Base-by-base conservation (phyloP, 2,797 vertebrate genomes). In the Chanos chanos region DNA sequence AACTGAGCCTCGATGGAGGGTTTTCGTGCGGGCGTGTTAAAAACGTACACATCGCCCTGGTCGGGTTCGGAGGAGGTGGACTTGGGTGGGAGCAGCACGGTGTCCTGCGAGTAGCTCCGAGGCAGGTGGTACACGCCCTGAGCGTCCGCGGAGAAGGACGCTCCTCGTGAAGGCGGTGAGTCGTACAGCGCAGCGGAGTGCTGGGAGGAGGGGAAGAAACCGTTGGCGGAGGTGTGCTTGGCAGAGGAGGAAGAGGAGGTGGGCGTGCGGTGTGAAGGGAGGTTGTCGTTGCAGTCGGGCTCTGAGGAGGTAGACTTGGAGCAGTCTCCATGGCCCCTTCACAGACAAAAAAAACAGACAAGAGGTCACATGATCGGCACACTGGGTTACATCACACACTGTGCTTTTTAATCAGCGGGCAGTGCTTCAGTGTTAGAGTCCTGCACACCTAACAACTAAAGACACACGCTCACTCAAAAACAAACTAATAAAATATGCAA, bases 251-350 rank as follows among this genome's bases (percentile, higher is more conserved):
- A 85, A 19, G 92, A 82, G 0, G 90, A 85, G 10, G 86, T 90
- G 0, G 93, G 87, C 4, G 83, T 89, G 84, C 93, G 94, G 77
- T 94, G 95, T 53, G 88, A 88, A 54, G 94, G 92, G 71, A 97
- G 85, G 54, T 97, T 97, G 85, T 98, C 96, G 12, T 97, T 98
- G 87, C 95, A 96, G 92, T 99, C 97, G 43, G 96, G 97, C 87
- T 97, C 96, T 22, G 95, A 95, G 53, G 92, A 94, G 81, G 90
- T 91, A 81, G 91, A 90, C 83, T 96, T 98, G 40, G 91, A 89
- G 22, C 90, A 92, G 75, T 98, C 94, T 4, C 86, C 76, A 3
- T 92, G 92, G 65, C 85, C 83, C 87, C 96, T 99, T 48, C 9
- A 52, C 1, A 55, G 1, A 47, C 5, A 16, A 7, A 24, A 61